phyloP scores from a whole-genome alignment of 2,888 invertebrate species.

The Sycophila texana region DNA sequence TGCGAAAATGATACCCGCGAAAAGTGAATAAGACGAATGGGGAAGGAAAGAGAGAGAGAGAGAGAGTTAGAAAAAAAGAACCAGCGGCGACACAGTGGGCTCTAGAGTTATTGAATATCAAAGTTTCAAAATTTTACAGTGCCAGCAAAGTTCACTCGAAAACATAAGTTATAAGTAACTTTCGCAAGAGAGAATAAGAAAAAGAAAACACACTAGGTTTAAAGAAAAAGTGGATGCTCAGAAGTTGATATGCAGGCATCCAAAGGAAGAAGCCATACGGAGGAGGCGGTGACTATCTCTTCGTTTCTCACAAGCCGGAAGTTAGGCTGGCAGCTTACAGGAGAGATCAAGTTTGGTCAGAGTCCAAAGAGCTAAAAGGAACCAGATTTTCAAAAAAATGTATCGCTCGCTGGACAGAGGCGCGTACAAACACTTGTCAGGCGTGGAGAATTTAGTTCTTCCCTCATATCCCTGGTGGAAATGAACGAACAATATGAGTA shows the following conservation, averaged over 20 bases:
- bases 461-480: no score
- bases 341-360: conserved; percentile 68
- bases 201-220: conserved; percentile 51
- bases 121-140: conserved; percentile 71
- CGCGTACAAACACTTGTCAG: no score
- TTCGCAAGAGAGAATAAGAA: conserved; percentile 51
- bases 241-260: conserved; percentile 40
- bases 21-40: no score
- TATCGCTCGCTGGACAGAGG: conserved; percentile 21
- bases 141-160: conserved; percentile 72
- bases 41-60: no score
- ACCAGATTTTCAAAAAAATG: conserved; percentile 69
- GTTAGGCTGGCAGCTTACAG: conserved; percentile 66
- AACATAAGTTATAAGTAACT: conserved; percentile 73
- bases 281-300: conserved; percentile 57
- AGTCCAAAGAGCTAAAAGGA: conserved; percentile 72
- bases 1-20: no score
- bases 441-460: background rate
- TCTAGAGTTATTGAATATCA: conserved; percentile 72
- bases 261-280: no score
- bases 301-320: conserved; percentile 68
- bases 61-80: no score
- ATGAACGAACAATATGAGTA: no score
- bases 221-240: conserved; percentile 57
- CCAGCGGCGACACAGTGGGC: no score